Conservation (phyloP, 2,797 vertebrate genomes). For the Iguana delicatissima region DNA sequence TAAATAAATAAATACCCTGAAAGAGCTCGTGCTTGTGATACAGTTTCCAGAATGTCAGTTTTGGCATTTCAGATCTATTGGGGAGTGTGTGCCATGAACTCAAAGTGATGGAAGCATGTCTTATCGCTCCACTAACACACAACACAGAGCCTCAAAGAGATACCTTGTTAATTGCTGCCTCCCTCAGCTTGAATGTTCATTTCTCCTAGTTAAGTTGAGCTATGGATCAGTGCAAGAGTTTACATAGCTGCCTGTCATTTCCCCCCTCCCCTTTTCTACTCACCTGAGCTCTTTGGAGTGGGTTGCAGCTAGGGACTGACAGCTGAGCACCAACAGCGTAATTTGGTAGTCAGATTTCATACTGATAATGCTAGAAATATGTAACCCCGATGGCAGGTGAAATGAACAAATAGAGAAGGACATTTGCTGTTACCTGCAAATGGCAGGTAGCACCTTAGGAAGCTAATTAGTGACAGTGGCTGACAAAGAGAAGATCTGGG, state of each 20-base stretch:
- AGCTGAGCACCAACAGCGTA: conserved; percentile 47
- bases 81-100: rapidly evolving
- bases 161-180: conserved; percentile 22
- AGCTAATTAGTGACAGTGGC: conserved; percentile 27
- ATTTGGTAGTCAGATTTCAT: conserved; percentile 45
- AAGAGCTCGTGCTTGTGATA: rapidly evolving
- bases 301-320: conserved; percentile 25
- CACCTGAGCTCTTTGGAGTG: conserved; percentile 22
- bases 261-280: not conserved
- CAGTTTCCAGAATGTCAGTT: not conserved
- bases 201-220: conserved; percentile 29
- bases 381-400: conserved; percentile 16
- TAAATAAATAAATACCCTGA: not conserved
- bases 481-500: not conserved
- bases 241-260: conserved; percentile 46
- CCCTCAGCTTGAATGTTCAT: conserved; percentile 26
- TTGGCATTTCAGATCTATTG: not conserved
- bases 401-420: conserved; percentile 39
- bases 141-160: not conserved
- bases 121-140: not conserved
- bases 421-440: conserved; percentile 50
- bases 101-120: not conserved
- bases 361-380: not conserved
- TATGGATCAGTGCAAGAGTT: conserved; percentile 16
- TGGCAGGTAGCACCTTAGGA: conserved; percentile 24